phyloP scores from a whole-genome alignment of 2,888 invertebrate species.

The Aphidoletes aphidimyza region DNA sequence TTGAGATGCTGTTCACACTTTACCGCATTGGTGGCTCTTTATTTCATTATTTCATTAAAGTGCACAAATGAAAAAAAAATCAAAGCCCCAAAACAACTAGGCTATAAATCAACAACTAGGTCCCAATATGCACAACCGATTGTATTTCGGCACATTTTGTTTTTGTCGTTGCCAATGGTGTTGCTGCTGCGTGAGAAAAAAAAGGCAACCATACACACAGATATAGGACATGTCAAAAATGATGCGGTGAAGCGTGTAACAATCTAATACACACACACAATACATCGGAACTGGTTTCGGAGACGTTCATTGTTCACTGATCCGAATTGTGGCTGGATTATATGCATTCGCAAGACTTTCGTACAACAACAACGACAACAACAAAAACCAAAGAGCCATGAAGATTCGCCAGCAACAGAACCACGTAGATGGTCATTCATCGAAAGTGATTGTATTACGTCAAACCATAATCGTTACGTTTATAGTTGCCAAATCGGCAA shows the following conservation, averaged over 20 bases:
- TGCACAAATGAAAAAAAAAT: not conserved
- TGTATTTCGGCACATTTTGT: too few species aligned
- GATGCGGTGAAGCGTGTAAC: not conserved
- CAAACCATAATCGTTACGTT: too few species aligned
- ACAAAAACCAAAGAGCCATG: not conserved
- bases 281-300: not conserved
- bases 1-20: constrained; percentile 38
- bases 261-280: not conserved
- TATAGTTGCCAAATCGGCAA: too few species aligned
- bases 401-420: not conserved
- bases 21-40: constrained; percentile 24
- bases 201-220: not conserved
- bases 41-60: not conserved
- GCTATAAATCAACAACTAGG: not conserved
- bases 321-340: not conserved
- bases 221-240: constrained; percentile 4
- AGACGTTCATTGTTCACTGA: not conserved
- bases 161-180: too few species aligned
- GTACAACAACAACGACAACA: not conserved
- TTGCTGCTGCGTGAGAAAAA: not conserved
- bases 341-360: not conserved
- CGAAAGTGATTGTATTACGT: not conserved
- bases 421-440: not conserved
- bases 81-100: not conserved
- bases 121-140: not conserved